Percentiles rank a stretch among this genome's conserved stretches.
phyloP scores from a whole-genome alignment of 1,140 invertebrate species.

The Aphelenchoides fujianensis region DNA sequence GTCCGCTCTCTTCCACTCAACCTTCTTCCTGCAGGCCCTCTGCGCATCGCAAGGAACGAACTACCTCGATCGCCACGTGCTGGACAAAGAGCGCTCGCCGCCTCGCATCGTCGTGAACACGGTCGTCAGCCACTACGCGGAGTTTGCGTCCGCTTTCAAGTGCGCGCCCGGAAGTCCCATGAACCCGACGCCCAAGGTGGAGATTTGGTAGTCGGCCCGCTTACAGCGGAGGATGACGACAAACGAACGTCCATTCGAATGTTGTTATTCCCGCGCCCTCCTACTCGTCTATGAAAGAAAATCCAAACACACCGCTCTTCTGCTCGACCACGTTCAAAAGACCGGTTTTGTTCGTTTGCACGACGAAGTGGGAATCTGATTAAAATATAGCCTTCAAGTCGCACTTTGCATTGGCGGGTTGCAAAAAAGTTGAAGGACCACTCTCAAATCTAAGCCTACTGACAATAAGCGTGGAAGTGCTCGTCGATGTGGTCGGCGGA shows the following conservation, averaged over 20 bases:
- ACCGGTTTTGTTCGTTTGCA: no score
- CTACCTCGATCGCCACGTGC: not conserved
- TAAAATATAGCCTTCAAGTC: no score
- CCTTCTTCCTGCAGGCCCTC: not conserved
- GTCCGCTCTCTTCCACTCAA: not conserved
- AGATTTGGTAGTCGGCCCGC: not conserved
- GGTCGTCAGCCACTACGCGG: not conserved
- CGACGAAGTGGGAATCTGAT: no score
- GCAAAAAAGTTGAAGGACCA: no score
- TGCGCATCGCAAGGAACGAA: not conserved
- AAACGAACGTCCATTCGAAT: not conserved
- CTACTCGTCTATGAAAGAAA: no score
- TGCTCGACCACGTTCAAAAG: no score
- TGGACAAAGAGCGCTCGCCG: not conserved
- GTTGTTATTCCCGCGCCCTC: no score
- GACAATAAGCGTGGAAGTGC: no score
- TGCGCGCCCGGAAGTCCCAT: not conserved
- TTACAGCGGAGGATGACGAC: not conserved
- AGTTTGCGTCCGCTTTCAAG: slow-evolving; percentile 3
- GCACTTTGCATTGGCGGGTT: no score
- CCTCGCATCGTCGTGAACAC: not conserved
- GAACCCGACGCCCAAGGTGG: not conserved
- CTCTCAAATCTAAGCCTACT: no score
- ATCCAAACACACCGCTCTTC: no score
- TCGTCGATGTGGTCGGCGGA: no score